Evolutionary conservation across 2,888 invertebrate genomes (phyloP).

Genomic region (Erebia ligea): DNA sequence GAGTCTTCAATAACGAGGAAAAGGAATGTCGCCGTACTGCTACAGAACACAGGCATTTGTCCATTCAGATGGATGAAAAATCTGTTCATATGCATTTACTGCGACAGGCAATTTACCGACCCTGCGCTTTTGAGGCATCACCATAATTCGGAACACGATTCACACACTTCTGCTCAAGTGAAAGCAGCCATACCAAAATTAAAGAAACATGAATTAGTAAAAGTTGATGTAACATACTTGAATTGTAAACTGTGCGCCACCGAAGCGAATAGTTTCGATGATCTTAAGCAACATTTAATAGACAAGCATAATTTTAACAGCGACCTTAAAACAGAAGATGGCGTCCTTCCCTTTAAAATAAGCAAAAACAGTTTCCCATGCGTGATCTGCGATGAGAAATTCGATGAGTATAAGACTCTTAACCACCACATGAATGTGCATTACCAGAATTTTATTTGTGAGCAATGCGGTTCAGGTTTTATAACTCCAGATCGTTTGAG

Average conservation of each 20-base stretch:
- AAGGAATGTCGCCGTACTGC: conserved; percentile 56
- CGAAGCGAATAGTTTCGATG: conserved; percentile 48
- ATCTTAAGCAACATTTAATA: conserved; percentile 62
- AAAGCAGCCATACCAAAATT: conserved; percentile 56
- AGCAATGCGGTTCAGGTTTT: conserved; percentile 72
- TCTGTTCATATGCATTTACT: conserved; percentile 68
- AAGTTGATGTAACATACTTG: conserved; percentile 67
- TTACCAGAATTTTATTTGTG: conserved; percentile 74
- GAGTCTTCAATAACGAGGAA: conserved; percentile 58
- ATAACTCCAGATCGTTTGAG: conserved; percentile 68
- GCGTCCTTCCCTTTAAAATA: conserved; percentile 68
- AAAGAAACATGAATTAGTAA: conserved; percentile 67
- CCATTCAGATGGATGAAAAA: conserved; percentile 75
- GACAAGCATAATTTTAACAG: conserved; percentile 58
- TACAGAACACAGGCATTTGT: conserved; percentile 66
- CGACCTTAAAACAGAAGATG: conserved; percentile 56
- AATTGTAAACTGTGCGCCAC: conserved; percentile 64
- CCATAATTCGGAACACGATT: conserved; percentile 49
- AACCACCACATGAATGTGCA: conserved; percentile 78
- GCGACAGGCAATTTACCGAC: conserved; percentile 62
- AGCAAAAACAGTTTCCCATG: conserved; percentile 59
- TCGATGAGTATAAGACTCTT: conserved; percentile 64
- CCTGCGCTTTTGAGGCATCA: conserved; percentile 60
- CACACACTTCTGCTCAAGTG: conserved; percentile 48
- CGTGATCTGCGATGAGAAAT: conserved; percentile 60